A percentile compares a stretch with the other conserved stretches of the same genome.
phyloP scores from a whole-genome alignment of 2,888 invertebrate genomes.

The Silvanus unidentatus region DNA sequence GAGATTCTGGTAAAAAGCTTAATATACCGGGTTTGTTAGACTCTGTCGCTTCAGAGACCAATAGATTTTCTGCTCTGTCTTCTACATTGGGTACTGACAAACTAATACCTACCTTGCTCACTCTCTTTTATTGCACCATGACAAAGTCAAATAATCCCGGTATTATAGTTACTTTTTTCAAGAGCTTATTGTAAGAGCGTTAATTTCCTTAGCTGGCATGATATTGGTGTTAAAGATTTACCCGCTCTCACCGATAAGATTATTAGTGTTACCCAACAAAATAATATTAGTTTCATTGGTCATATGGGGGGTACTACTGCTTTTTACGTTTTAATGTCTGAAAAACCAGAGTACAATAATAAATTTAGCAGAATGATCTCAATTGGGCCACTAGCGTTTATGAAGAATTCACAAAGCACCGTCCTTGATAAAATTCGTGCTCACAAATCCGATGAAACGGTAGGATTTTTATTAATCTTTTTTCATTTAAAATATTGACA shows the following conservation, averaged over 20 bases:
- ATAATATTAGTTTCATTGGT: conserved; percentile 61
- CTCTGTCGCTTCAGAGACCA: too few species aligned
- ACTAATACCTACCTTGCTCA: too few species aligned
- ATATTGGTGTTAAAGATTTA: conserved; percentile 69
- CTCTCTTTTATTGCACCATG: too few species aligned
- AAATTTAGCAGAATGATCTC: conserved; percentile 56
- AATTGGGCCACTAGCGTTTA: conserved; percentile 56
- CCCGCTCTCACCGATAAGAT: conserved; percentile 70
- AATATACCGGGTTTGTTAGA: too few species aligned
- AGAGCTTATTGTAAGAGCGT: background rate
- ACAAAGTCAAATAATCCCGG: too few species aligned
- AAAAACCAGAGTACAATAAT: conserved; percentile 54
- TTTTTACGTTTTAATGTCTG: conserved; percentile 56
- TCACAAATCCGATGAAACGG: conserved; percentile 31
- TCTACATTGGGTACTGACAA: too few species aligned
- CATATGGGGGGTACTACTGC: conserved; percentile 58
- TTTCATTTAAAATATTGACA: background rate
- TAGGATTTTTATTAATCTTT: background rate
- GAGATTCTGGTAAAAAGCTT: conserved; percentile 26
- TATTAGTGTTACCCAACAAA: conserved; percentile 49
- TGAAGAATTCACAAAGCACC: conserved; percentile 48
- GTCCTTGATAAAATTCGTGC: conserved; percentile 45
- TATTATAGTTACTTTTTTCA: too few species aligned
- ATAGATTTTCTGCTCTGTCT: too few species aligned
- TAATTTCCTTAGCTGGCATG: conserved; percentile 61